Percentiles rank a stretch among this genome's conserved stretches.
Conservation (phyloP, 2,888 invertebrate genomes). For the Notocelia uddmanniana region DNA sequence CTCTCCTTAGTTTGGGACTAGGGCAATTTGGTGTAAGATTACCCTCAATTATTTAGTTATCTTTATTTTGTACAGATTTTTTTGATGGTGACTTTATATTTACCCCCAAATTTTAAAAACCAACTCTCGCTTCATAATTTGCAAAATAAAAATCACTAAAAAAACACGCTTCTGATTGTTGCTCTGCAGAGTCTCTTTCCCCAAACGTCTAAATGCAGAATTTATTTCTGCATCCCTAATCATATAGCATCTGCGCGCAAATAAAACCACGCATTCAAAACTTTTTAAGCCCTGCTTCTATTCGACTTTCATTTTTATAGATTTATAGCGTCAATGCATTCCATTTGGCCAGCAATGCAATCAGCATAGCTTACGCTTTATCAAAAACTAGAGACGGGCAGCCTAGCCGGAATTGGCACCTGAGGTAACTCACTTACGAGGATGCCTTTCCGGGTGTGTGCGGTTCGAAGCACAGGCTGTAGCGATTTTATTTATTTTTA, state of each 20-base stretch:
- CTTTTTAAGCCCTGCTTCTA: not conserved
- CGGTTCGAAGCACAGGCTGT: not conserved
- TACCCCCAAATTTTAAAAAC: too few relatives aligned
- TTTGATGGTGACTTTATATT: too few relatives aligned
- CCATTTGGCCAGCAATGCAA: conserved; percentile 32
- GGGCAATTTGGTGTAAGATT: too few relatives aligned
- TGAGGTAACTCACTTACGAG: conserved; percentile 74
- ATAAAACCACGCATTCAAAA: not conserved
- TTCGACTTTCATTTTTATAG: conserved; percentile 12
- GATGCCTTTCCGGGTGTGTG: conserved; percentile 55
- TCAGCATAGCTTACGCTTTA: conserved; percentile 46
- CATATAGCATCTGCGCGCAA: not conserved
- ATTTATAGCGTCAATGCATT: conserved; percentile 15
- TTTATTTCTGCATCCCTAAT: not conserved
- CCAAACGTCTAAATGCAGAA: not conserved
- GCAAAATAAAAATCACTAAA: too few relatives aligned
- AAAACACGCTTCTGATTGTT: too few relatives aligned
- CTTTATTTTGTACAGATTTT: too few relatives aligned
- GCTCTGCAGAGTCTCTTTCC: too few relatives aligned
- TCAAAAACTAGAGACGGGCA: conserved; percentile 52
- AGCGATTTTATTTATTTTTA: conserved; percentile 3
- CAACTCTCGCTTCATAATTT: too few relatives aligned
- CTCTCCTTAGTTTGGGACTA: too few relatives aligned
- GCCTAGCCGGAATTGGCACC: conserved; percentile 73
- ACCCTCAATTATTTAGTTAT: too few relatives aligned